phyloP scores from a whole-genome alignment of 2,888 invertebrate species.

The Ypsolopha scabrella region DNA sequence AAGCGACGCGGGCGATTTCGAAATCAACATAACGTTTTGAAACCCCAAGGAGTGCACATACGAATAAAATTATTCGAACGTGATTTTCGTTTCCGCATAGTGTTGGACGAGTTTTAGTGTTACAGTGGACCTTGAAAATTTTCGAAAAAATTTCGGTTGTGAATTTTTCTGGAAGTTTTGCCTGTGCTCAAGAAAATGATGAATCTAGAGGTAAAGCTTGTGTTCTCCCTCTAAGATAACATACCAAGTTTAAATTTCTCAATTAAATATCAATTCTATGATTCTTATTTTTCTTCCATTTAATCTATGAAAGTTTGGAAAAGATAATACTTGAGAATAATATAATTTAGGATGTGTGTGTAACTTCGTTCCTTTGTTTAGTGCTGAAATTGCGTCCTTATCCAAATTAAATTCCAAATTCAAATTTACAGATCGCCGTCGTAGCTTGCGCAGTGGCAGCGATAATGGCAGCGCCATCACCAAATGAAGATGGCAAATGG shows the following conservation, averaged over 20 bases:
- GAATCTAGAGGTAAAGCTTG: conserved; percentile 12
- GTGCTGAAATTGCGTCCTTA: too few species aligned
- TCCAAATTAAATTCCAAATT: background rate
- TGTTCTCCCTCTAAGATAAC: too few species aligned
- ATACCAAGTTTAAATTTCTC: too few species aligned
- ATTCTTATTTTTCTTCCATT: too few species aligned
- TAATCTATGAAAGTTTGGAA: too few species aligned
- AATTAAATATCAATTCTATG: too few species aligned
- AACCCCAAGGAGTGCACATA: conserved; percentile 57
- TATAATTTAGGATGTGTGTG: too few species aligned
- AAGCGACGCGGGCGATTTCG: conserved; percentile 60
- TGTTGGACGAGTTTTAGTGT: conserved; percentile 14
- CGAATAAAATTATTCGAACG: conserved; percentile 26
- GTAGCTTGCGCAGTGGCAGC: conserved; percentile 39
- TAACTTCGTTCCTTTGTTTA: too few species aligned
- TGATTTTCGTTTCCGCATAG: conserved; percentile 41
- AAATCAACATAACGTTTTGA: conserved; percentile 66
- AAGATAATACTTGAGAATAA: too few species aligned
- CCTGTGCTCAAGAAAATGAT: conserved; percentile 36
- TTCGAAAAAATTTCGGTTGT: background rate
- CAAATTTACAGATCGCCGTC: conserved; percentile 34
- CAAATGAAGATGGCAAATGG: conserved; percentile 50
- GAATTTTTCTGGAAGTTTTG: conserved; percentile 6
- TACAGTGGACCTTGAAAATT: conserved; percentile 5
- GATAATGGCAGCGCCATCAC: conserved; percentile 23